A percentile compares a stretch with the other conserved stretches of the same genome.
These are phyloP conservation scores for Heteronetta atricapilla DNA, from an alignment of 2,113 vertebrate species.

Conservation along the genomic window DNA sequence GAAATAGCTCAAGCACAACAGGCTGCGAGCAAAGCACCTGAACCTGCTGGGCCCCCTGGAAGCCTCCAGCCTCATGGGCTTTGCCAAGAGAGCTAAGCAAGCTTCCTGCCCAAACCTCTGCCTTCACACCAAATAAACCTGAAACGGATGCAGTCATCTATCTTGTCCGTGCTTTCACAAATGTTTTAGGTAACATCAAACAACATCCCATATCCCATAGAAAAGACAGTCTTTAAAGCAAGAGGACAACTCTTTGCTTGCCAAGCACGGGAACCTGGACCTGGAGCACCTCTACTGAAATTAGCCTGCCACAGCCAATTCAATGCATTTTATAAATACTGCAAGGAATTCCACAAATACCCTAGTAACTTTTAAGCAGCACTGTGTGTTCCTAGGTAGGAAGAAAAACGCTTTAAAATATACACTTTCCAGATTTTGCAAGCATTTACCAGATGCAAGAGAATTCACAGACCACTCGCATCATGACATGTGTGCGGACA, in stretches of 20 bases:
- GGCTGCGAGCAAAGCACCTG: neutral
- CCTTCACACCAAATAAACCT: neutral
- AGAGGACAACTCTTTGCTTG: neutral
- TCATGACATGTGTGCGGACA: constrained; percentile 83
- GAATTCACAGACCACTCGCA: constrained; percentile 82
- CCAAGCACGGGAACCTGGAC: constrained; percentile 6
- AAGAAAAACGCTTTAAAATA: constrained; percentile 53
- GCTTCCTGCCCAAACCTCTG: neutral
- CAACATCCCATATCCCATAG: neutral
- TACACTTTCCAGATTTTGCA: constrained; percentile 79
- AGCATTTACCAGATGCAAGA: constrained; percentile 88
- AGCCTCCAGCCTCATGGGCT: neutral
- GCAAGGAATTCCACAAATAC: constrained; percentile 71
- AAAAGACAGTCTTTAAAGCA: neutral
- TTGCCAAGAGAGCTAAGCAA: neutral
- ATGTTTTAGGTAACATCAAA: neutral
- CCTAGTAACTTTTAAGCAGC: constrained; percentile 69
- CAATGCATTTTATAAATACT: constrained; percentile 60
- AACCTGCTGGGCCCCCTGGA: neutral
- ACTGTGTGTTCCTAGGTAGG: constrained; percentile 54
- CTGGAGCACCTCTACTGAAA: neutral
- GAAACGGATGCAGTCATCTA: neutral
- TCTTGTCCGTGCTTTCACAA: neutral
- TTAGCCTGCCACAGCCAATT: constrained; percentile 46
- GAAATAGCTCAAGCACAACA: neutral